phyloP scores from a whole-genome alignment of 2,113 vertebrate genomes.

The Chloropsis cyanopogon region DNA sequence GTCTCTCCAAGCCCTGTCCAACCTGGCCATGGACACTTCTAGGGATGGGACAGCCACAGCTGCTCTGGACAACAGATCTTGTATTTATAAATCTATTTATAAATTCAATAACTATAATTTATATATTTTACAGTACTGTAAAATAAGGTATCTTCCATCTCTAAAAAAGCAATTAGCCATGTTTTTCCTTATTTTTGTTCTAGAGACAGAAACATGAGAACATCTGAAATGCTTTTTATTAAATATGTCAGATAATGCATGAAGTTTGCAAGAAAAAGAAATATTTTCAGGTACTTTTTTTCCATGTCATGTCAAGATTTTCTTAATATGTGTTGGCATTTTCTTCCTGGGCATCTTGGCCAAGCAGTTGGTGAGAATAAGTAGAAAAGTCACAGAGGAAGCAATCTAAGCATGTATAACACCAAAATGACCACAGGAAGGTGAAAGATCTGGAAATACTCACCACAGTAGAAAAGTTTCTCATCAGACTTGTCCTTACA shows the following conservation, averaged over 20 bases:
- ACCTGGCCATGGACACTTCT: not conserved
- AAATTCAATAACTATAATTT: not conserved
- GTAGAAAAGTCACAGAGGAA: not conserved
- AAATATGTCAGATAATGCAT: not conserved
- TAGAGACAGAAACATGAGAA: not conserved
- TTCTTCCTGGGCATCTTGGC: not conserved
- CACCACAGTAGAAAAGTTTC: slow-evolving; percentile 96
- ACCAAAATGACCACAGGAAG: not conserved
- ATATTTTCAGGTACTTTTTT: not conserved
- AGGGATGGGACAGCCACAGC: not conserved
- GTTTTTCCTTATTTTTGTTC: not conserved
- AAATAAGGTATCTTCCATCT: not conserved
- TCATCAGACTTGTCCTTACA: slow-evolving; percentile 99
- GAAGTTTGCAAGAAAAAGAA: not conserved
- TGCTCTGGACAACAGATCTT: not conserved
- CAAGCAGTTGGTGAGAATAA: not conserved
- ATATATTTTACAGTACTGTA: not conserved
- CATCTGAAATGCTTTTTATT: not conserved
- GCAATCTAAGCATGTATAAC: not conserved
- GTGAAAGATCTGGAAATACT: slow-evolving; percentile 25
- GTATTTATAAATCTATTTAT: not conserved
- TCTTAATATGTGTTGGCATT: not conserved
- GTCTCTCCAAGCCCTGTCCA: not conserved
- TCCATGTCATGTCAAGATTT: not conserved
- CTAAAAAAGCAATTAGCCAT: not conserved